Conservation (phyloP, 2,888 invertebrate genomes). For the Amphipoea oculea region DNA sequence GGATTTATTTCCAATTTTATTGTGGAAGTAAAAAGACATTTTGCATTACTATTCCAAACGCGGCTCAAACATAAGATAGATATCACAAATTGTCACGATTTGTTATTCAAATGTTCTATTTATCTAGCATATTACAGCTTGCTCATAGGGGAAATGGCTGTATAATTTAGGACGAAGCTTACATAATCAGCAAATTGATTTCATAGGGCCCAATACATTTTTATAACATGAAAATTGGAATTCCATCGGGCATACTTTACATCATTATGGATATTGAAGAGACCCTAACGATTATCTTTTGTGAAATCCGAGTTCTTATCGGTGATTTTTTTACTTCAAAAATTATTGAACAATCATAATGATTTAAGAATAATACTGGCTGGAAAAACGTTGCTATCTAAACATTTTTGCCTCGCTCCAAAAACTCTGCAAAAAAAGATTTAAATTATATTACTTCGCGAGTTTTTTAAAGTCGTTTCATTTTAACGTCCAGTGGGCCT, state of each 20-base stretch:
- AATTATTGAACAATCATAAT: constrained; percentile 33
- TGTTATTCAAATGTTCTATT: background rate
- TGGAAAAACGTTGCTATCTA: constrained; percentile 34
- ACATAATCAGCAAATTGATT: constrained; percentile 40
- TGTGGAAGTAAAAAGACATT: background rate
- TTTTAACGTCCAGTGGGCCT: constrained; percentile 47
- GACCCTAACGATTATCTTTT: constrained; percentile 16
- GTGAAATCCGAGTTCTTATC: background rate
- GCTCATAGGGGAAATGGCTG: background rate
- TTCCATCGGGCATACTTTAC: constrained; percentile 14
- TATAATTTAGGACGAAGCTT: constrained; percentile 20
- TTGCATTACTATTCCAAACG: constrained; percentile 4
- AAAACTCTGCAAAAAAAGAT: constrained; percentile 58
- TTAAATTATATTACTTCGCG: constrained; percentile 53
- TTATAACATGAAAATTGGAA: constrained; percentile 34
- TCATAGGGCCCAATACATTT: constrained; percentile 24
- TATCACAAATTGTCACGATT: constrained; percentile 11
- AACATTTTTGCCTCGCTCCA: constrained; percentile 45
- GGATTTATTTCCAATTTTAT: constrained; percentile 14
- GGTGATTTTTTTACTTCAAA: constrained; percentile 13
- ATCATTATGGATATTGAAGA: constrained; percentile 30
- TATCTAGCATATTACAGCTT: constrained; percentile 16
- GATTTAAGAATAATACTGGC: constrained; percentile 52
- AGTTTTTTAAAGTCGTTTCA: constrained; percentile 59
- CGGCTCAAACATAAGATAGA: constrained; percentile 8